Conservation (phyloP, 2,888 invertebrate species). For the Acrobasis repandana region DNA sequence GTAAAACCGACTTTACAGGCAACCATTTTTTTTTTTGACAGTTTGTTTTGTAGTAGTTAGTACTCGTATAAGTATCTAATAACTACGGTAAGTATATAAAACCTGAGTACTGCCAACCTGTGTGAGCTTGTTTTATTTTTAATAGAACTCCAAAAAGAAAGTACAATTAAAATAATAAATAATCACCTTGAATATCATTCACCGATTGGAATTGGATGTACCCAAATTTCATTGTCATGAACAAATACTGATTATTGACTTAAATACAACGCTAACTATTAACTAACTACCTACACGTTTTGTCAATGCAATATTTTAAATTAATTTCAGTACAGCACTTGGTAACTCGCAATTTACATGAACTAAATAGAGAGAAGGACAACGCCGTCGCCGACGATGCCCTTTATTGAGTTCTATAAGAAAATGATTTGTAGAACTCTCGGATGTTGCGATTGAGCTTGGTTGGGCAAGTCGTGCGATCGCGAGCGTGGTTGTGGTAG, state of each 20-base stretch:
- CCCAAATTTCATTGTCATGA: constrained; percentile 25
- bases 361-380: constrained; percentile 46
- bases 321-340: constrained; percentile 45
- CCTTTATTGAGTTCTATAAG: constrained; percentile 69
- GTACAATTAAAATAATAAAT: background rate
- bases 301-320: constrained; percentile 34
- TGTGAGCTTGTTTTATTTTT: too few relatives aligned
- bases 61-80: too few relatives aligned
- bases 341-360: constrained; percentile 56
- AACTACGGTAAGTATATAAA: too few relatives aligned
- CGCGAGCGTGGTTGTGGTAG: constrained; percentile 25
- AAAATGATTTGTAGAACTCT: constrained; percentile 78
- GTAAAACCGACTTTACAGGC: too few relatives aligned
- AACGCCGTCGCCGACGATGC: constrained; percentile 48
- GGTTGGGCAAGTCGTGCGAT: constrained; percentile 65
- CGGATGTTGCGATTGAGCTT: constrained; percentile 55
- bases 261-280: constrained; percentile 32
- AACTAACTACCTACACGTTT: constrained; percentile 26
- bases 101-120: too few relatives aligned
- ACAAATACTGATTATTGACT: constrained; percentile 54
- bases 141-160: too few relatives aligned
- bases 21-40: too few relatives aligned
- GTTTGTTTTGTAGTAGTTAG: too few relatives aligned
- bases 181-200: background rate
- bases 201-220: background rate